phyloP scores from a whole-genome alignment of 2,888 invertebrate genomes.

The Pinctada fucata region DNA sequence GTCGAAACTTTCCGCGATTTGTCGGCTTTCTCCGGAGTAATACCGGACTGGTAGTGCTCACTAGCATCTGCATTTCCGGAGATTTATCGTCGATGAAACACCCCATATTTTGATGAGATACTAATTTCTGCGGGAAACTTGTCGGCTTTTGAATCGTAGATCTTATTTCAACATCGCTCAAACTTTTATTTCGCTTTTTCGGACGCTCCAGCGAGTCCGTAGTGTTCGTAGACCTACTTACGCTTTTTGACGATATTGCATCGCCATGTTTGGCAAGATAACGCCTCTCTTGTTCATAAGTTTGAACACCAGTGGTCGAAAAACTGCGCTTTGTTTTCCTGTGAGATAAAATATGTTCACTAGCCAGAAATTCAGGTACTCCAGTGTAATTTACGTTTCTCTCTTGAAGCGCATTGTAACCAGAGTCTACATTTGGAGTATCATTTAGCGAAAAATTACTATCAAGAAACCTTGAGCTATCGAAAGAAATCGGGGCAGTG shows the following conservation, averaged over 20 bases:
- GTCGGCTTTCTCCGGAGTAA: constrained; percentile 54
- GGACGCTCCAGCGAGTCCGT: constrained; percentile 45
- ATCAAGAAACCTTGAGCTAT: background rate
- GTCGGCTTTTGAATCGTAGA: constrained; percentile 27
- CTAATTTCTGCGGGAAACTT: constrained; percentile 42
- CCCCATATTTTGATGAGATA: constrained; percentile 21
- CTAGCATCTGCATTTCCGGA: constrained; percentile 66
- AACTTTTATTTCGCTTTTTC: constrained; percentile 33
- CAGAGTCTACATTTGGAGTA: background rate
- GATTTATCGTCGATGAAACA: constrained; percentile 49
- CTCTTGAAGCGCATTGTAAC: background rate
- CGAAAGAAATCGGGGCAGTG: constrained; percentile 26
- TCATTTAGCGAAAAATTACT: background rate
- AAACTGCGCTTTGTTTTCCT: constrained; percentile 13
- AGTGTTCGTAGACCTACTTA: constrained; percentile 39
- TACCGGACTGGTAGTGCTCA: constrained; percentile 66
- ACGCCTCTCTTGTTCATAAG: constrained; percentile 31
- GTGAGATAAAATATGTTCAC: background rate
- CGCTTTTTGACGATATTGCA: constrained; percentile 14
- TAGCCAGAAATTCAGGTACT: background rate
- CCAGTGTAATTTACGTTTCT: background rate
- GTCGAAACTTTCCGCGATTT: constrained; percentile 31
- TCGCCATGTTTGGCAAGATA: background rate
- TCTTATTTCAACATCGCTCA: constrained; percentile 21
- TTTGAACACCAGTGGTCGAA: constrained; percentile 37